Base-by-base conservation (phyloP, 2,797 vertebrate genomes). In the Holocentrus rufus region DNA sequence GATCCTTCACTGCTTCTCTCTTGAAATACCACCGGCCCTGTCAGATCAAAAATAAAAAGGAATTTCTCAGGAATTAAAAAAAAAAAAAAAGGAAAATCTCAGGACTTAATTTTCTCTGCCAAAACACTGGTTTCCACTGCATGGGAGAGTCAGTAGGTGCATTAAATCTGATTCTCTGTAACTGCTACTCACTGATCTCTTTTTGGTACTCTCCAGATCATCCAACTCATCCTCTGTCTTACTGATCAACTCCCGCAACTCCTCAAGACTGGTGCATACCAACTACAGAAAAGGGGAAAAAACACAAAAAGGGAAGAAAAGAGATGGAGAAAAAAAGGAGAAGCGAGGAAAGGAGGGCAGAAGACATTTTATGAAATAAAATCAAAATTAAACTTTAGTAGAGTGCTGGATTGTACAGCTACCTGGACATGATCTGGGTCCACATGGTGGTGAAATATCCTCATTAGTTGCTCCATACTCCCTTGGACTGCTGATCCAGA, bases 191-290 rank as follows among this genome's bases (percentile, higher is more conserved):
- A 98, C 98, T 94, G 96, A 93, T 96, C 95, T 98, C 95, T 98
- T 98, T 93, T 95, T 97, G 88, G 93, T 93, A 93, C 95, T 96
- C 86, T 98, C 96, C 90, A 99, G 92, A 87, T 96, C 94, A 90
- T 96, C 96, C 71, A 99, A 95, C 90, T 99, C 97, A 90, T 95
- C 96, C 85, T 98, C 96, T 69, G 95, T 98, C 94, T 95, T 98
- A 92, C 94, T 96, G 89, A 99, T 99, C 82, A 99, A 95, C 78
- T 94, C 94, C 90, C 97, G 95, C 92, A 99, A 94, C 88, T 98
- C 96, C 84, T 97, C 95, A 88, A 99, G 95, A 95, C 95, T 98
- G 88, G 95, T 96, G 93, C 98, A 99, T 84, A 99, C 96, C 94
- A 98, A 92, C 98, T 99, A 61, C 17, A 84, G 13, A 69, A 2